Base-by-base conservation (phyloP, 2,113 vertebrate species). In the Coptodon bakossiorum region DNA sequence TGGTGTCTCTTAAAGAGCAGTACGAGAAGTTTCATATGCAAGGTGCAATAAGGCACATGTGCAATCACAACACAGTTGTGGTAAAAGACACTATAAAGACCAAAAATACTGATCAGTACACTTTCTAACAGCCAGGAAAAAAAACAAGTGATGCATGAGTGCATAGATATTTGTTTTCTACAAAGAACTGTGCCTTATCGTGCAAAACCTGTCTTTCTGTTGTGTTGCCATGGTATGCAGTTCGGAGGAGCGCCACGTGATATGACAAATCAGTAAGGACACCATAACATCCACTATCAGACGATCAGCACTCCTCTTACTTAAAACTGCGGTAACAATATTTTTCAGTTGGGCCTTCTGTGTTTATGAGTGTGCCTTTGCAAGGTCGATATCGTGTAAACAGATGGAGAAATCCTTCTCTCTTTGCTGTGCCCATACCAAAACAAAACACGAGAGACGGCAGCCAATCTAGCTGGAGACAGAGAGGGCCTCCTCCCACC, bases 381-480 rank as follows among this genome's bases (percentile, higher is more conserved):
- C 88, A 83, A 91, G 82, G 90, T 85, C 86, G 57, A 14, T 50
- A 38, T 59, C 29, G 3, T 73, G 59, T 85, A 92, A 89, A 91
- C 84, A 91, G 27, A 84, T 38, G 16, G 59, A 92, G 22, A 85
- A 88, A 90, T 81, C 50, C 57, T 53, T 84, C 57, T 81, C 82
- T 87, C 54, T 88, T 88, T 13, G 52, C 87, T 68, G 63, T 45
- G 71, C 61, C 87, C 80, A 90, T 24, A 88, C 68, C 82, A 90
- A 89, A 93, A 85, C 85, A 88, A 89, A 92, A 92, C 90, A 90
- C 27, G 48, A 83, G 85, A 84, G 71, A 90, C 27, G 73, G 78
- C 90, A 91, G 91, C 92, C 88, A 93, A 92, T 91, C 85, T 82
- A 61, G 59, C 63, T 71, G 78, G 85, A 94, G 93, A 92, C 81